phyloP scores from a whole-genome alignment of 1,140 invertebrate species.

The Megathymus violae region DNA sequence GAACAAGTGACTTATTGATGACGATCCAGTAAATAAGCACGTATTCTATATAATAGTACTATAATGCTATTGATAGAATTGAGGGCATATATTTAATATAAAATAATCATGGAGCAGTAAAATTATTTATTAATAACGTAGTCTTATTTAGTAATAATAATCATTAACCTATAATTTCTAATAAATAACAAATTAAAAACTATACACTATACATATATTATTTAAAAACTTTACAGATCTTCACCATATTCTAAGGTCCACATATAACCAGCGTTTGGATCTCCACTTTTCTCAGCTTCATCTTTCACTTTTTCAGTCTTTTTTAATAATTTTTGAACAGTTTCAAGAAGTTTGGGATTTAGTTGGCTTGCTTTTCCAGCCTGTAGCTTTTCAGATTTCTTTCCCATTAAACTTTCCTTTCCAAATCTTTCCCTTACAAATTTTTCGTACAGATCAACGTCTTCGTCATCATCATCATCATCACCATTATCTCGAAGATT shows the following conservation, averaged over 20 bases:
- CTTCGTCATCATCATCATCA: constrained; percentile 50
- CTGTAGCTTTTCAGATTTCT: constrained; percentile 59
- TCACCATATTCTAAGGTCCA: constrained; percentile 83
- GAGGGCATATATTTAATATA: too few relatives aligned
- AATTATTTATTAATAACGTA: too few relatives aligned
- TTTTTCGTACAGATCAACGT: constrained; percentile 74
- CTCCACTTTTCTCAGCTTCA: constrained; percentile 64
- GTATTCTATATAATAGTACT: too few relatives aligned
- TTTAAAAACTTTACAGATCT: constrained; percentile 43
- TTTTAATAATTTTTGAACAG: constrained; percentile 66
- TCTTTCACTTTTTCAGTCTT: constrained; percentile 68
- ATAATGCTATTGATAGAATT: too few relatives aligned
- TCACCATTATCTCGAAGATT: constrained; percentile 52
- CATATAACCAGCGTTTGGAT: constrained; percentile 78
- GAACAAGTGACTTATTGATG: too few relatives aligned
- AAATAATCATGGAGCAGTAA: too few relatives aligned
- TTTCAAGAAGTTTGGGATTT: constrained; percentile 62
- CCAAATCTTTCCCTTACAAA: constrained; percentile 76
- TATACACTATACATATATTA: constrained; percentile 9
- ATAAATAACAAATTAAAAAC: constrained; percentile 18
- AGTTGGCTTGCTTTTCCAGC: constrained; percentile 36
- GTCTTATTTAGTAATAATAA: background rate
- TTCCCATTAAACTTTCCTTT: constrained; percentile 56
- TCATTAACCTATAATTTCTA: constrained; percentile 2
- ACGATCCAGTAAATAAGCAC: too few relatives aligned